These are phyloP conservation scores for Dione vanillae DNA, from an alignment of 2,888 invertebrate genomes.

Conservation along the genomic window DNA sequence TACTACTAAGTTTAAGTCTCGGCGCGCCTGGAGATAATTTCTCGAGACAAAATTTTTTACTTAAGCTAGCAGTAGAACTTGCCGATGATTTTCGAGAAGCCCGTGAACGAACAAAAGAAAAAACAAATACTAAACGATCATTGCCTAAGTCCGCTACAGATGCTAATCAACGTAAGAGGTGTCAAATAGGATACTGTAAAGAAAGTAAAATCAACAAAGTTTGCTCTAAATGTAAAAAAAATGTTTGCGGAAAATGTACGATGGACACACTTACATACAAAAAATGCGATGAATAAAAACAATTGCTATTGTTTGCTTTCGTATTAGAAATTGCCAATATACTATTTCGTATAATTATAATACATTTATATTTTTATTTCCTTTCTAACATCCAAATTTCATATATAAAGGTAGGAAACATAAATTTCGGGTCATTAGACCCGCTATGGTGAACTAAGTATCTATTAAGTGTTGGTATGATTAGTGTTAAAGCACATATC, in stretches of 20 bases:
- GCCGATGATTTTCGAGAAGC: constrained; percentile 22
- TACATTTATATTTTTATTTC: background rate
- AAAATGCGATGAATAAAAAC: background rate
- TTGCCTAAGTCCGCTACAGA: constrained; percentile 1
- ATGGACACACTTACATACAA: too few species aligned
- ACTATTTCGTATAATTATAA: background rate
- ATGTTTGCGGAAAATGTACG: too few species aligned
- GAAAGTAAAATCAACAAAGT: background rate
- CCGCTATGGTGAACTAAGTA: background rate
- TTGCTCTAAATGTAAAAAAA: background rate
- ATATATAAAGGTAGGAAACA: background rate
- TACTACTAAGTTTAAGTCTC: too few species aligned
- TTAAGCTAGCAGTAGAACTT: constrained; percentile 13
- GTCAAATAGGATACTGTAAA: constrained; percentile 8
- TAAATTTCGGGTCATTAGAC: background rate
- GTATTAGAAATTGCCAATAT: background rate
- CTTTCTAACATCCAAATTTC: background rate
- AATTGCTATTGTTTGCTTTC: background rate
- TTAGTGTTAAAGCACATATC: constrained; percentile 1
- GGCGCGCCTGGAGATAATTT: too few species aligned
- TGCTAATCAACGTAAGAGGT: background rate
- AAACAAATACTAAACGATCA: too few species aligned
- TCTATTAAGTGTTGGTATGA: background rate
- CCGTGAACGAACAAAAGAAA: constrained; percentile 16
- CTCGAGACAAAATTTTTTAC: too few species aligned